Evolutionary conservation across 1,140 invertebrate genomes (phyloP).

Genomic region (Ganaspis sp.): DNA sequence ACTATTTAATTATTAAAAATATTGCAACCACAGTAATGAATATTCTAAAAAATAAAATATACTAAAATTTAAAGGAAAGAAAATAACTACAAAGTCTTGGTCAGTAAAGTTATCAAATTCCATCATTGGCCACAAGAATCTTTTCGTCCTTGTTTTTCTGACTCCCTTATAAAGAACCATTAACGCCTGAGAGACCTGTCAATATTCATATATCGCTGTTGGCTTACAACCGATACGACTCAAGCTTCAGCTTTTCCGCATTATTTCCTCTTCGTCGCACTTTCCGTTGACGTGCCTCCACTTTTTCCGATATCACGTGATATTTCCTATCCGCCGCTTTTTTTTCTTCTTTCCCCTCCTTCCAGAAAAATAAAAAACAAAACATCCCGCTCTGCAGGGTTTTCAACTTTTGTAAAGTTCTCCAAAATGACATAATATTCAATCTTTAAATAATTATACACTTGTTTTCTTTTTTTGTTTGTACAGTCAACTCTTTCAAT

Average conservation of each 20-base stretch:
- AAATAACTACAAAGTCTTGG: not conserved
- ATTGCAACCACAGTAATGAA: no score
- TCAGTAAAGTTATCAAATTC: not conserved
- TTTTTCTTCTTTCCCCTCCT: not conserved
- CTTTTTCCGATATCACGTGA: not conserved
- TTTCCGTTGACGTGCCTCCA: not conserved
- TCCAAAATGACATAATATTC: not conserved
- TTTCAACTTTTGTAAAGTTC: not conserved
- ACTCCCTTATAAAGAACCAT: not conserved
- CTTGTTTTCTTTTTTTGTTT: no score
- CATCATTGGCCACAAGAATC: not conserved
- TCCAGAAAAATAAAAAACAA: not conserved
- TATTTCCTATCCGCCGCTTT: not conserved
- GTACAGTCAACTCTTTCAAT: no score
- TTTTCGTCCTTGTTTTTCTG: not conserved
- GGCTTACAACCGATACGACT: conserved; percentile 2
- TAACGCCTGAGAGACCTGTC: conserved; percentile 6
- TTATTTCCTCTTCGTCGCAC: conserved; percentile 15
- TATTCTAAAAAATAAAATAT: no score
- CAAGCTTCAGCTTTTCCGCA: not conserved
- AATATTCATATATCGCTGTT: conserved; percentile 16
- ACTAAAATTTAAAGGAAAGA: no score
- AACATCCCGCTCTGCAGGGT: not conserved
- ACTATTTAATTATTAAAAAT: no score
- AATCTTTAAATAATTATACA: no score